Conservation (phyloP, 64 coral and sea anemone species). For the Montipora capricornis region DNA sequence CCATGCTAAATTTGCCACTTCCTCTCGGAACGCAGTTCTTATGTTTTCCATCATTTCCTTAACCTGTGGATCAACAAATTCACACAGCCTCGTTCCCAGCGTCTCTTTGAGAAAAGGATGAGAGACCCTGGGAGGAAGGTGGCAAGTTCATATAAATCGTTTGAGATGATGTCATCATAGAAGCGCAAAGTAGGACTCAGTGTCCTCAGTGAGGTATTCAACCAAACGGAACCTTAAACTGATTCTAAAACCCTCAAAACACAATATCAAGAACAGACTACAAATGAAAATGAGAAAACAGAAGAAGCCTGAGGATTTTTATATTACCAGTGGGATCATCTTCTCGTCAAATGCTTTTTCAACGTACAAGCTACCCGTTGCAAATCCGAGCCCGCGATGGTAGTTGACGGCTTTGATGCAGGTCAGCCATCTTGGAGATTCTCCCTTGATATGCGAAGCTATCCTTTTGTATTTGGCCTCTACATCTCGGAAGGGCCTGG, state of each 20-base stretch:
- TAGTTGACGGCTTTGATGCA: slow-evolving; percentile 64
- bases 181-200: no score
- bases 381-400: slow-evolving; percentile 67
- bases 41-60: slow-evolving; percentile 83
- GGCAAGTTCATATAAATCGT: no score
- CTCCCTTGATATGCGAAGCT: slow-evolving; percentile 23
- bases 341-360: slow-evolving; percentile 73
- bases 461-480: slow-evolving; percentile 57
- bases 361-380: slow-evolving; percentile 77
- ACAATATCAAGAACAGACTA: no score
- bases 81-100: neutral
- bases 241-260: no score
- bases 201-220: no score
- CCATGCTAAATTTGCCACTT: slow-evolving; percentile 74
- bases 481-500: slow-evolving; percentile 78
- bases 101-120: no score
- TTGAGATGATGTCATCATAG: no score
- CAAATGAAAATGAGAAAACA: no score
- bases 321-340: slow-evolving; percentile 69
- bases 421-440: slow-evolving; percentile 73
- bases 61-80: slow-evolving; percentile 35
- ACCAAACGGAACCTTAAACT: no score
- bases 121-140: no score
- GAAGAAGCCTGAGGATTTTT: no score
- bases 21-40: slow-evolving; percentile 80